Base-by-base conservation (phyloP, 2,797 vertebrate genomes). In the Coregonus sp. region DNA sequence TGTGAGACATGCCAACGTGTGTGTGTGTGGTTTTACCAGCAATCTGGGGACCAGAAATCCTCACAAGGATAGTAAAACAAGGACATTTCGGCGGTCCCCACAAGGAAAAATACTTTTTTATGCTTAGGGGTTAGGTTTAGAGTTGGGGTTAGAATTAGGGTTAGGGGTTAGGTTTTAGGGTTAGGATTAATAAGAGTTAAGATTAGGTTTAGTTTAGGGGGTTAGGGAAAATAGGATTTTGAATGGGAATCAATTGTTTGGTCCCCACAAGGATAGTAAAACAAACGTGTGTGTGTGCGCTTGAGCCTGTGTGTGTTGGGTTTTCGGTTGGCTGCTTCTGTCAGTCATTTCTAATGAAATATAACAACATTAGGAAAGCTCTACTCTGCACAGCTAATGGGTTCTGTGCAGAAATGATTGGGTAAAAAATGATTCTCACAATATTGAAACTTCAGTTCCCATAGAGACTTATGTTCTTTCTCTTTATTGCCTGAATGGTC, bases 1-100 rank as follows among this genome's bases (percentile, higher is more conserved):
- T 69, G 96, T 98, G 94, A 96, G 96, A 87, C 77, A 54, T 66
- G 56, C 80, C 16, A 75, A 40, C 40, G 71, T 71, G 73, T 76
- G 51, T 66, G 59, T 70, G 18, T 29, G 50, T 76, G 78, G 35
- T 35, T 35, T 35, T 35, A 35, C 35, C 4, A 4, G 4, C 0
- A 3, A 4, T 35, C 3, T 35, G 35, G 35, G 4, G 35, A 35
- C 35, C 35, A 35, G 35, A 35, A 33, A 3, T 33, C 31, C 31
- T 33, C 31, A 33, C 31, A 33, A 33, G 31, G 31, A 35, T 4
- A 4, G 35, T 35, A 35, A 35, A 4, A 35, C 35, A 33, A 33
- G 31, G 31, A 33, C 2, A 33, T 2, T 33, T 33, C 33, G 35
- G 4, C 5, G 1, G 37, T 5, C 37, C 40, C 40, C 40, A 47